Evolutionary conservation across 2,797 vertebrate genomes (phyloP).

Genomic region (Hydrolagus colliei): DNA sequence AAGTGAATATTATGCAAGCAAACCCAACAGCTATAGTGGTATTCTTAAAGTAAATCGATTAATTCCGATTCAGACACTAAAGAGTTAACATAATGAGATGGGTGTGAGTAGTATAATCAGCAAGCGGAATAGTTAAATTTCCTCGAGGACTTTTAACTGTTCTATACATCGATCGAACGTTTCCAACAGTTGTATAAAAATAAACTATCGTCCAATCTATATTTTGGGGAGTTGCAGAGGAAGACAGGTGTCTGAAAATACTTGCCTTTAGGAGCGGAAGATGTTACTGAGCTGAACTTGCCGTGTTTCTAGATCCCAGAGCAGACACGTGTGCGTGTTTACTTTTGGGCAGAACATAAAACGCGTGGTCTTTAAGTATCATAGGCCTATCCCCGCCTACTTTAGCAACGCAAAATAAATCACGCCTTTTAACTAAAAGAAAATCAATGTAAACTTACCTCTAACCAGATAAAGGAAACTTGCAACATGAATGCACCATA

Average conservation of each 20-base stretch:
- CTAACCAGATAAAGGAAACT: too few species aligned
- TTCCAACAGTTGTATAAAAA: too few species aligned
- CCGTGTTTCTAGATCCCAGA: background rate
- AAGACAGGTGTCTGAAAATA: background rate
- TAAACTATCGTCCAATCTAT: too few species aligned
- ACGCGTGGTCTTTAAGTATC: background rate
- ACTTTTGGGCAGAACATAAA: slow-evolving; percentile 18
- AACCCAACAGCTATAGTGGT: background rate
- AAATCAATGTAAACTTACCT: background rate
- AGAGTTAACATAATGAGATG: background rate
- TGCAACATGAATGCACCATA: too few species aligned
- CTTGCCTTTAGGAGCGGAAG: background rate
- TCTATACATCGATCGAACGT: background rate
- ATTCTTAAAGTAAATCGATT: background rate
- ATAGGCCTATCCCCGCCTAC: background rate
- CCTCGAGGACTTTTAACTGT: background rate
- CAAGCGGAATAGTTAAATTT: background rate
- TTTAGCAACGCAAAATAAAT: background rate
- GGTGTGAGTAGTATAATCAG: background rate
- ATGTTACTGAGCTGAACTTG: slow-evolving; percentile 2
- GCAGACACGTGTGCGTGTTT: slow-evolving; percentile 27
- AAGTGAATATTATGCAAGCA: background rate
- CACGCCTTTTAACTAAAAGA: background rate
- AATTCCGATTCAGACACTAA: background rate
- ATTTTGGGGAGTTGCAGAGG: background rate